Conservation (phyloP, 2,797 vertebrate genomes). For the Falco concolor region DNA sequence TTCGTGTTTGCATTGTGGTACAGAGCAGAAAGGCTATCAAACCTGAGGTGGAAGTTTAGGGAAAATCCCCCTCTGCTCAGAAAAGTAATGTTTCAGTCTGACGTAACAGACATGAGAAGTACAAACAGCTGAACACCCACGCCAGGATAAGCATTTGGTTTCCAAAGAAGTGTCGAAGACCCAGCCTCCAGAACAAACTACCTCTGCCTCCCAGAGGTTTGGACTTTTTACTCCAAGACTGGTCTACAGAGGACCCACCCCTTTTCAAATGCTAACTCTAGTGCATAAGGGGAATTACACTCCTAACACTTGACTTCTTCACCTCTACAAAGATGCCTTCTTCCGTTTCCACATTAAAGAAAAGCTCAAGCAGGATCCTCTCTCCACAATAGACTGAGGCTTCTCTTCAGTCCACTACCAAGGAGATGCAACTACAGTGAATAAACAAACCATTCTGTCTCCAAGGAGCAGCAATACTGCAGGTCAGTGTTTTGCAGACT, state of each 20-base stretch:
- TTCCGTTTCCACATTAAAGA: not conserved
- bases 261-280: not conserved
- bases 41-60: not conserved
- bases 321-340: not conserved
- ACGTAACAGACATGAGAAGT: not conserved
- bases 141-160: not conserved
- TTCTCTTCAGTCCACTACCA: not conserved
- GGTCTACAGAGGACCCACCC: not conserved
- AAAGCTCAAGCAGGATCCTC: not conserved
- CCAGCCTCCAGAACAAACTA: not conserved
- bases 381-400: not conserved
- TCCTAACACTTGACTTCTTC: not conserved
- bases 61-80: not conserved
- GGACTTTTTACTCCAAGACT: not conserved
- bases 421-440: not conserved
- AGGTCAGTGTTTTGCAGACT: not conserved
- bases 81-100: not conserved
- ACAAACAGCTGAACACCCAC: not conserved
- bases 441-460: not conserved
- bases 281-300: rapidly evolving
- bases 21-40: not conserved
- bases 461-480: not conserved
- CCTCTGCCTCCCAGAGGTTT: not conserved
- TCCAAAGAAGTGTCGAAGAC: not conserved
- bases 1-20: not conserved